phyloP scores from a whole-genome alignment of 2,113 vertebrate genomes.

The Lepisosteus osseus region DNA sequence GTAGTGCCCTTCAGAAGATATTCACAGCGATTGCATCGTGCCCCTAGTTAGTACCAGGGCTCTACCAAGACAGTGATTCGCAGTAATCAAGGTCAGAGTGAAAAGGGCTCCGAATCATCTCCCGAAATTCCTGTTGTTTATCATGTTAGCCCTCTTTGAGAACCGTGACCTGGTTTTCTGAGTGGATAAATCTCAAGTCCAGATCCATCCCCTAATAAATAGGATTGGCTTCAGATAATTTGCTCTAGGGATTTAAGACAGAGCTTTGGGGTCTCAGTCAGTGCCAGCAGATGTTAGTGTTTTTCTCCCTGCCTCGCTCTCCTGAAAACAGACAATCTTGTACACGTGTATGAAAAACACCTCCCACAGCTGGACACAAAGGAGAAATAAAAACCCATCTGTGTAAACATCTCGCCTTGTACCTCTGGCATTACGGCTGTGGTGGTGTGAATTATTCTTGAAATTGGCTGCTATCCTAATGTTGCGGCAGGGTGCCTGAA shows the following conservation, averaged over 20 bases:
- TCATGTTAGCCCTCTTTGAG: background rate
- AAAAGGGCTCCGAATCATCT: background rate
- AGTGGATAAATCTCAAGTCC: slow-evolving; percentile 11
- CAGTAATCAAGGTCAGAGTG: background rate
- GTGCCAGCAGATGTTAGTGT: slow-evolving; percentile 27
- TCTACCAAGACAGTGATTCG: background rate
- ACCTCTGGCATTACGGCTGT: too few relatives aligned
- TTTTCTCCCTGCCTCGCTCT: slow-evolving; percentile 16
- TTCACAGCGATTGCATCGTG: background rate
- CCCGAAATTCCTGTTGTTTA: background rate
- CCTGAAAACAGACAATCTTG: background rate
- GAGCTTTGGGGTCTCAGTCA: slow-evolving; percentile 13
- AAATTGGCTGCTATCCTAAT: too few relatives aligned
- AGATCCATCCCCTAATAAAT: slow-evolving; percentile 32
- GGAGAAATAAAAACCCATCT: slow-evolving; percentile 1
- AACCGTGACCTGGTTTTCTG: slow-evolving; percentile 11
- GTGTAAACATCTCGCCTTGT: too few relatives aligned
- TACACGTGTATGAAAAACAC: background rate
- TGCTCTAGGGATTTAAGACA: slow-evolving; percentile 47
- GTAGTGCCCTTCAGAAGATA: background rate
- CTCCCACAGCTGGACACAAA: slow-evolving; percentile 1
- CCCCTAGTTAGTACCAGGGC: too few relatives aligned
- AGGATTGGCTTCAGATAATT: slow-evolving; percentile 45
- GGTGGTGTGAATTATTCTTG: too few relatives aligned
- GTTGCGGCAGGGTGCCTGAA: too few relatives aligned